Percentiles rank a stretch among this genome's conserved stretches.
These are phyloP conservation scores for Clanis bilineata DNA, from an alignment of 2,888 invertebrate species.

Conservation along the genomic window DNA sequence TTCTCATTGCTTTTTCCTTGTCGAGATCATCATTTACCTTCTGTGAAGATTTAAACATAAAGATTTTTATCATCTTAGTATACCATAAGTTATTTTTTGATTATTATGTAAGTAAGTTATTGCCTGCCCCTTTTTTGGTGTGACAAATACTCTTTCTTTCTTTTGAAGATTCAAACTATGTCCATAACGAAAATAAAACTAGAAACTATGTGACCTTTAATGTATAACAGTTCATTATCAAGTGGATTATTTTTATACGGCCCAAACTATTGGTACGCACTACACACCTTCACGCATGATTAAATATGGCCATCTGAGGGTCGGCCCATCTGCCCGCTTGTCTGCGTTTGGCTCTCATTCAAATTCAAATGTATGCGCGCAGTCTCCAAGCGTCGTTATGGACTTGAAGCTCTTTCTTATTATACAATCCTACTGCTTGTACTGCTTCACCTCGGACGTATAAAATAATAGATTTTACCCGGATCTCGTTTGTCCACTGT, in stretches of 20 bases:
- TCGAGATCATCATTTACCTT: neutral
- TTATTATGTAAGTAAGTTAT: too few species aligned
- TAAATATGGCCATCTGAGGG: slow-evolving; percentile 66
- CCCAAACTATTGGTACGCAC: slow-evolving; percentile 39
- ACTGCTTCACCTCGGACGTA: neutral
- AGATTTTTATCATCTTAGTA: too few species aligned
- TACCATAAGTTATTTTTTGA: too few species aligned
- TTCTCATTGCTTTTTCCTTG: neutral
- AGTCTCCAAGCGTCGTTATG: slow-evolving; percentile 26
- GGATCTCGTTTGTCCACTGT: neutral
- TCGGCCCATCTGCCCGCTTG: slow-evolving; percentile 60
- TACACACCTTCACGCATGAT: slow-evolving; percentile 69
- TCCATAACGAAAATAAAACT: neutral
- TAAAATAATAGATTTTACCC: neutral
- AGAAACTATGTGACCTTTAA: neutral
- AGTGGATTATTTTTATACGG: slow-evolving; percentile 34
- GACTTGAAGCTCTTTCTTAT: slow-evolving; percentile 22
- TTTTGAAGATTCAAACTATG: too few species aligned
- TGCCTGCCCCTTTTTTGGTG: too few species aligned
- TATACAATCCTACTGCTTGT: slow-evolving; percentile 13
- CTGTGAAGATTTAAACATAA: neutral
- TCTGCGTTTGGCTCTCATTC: slow-evolving; percentile 64
- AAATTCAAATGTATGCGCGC: slow-evolving; percentile 59
- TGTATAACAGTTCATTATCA: slow-evolving; percentile 28
- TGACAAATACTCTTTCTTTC: too few species aligned